Conservation (phyloP, 2,113 vertebrate species). For the Marmota flaviventris region DNA sequence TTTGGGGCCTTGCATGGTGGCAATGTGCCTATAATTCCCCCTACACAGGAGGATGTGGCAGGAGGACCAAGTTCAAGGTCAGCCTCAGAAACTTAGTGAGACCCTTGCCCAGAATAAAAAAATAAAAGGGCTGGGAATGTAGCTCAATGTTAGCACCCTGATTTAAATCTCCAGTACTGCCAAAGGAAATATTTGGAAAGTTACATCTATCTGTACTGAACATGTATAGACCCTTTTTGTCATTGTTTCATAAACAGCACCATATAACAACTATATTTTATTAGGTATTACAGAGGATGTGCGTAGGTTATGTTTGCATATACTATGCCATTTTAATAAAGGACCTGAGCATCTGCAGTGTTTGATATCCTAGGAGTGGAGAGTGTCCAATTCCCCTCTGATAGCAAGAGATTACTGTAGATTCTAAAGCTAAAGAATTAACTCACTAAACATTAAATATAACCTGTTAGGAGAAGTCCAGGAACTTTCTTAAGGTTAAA, state of each 20-base stretch:
- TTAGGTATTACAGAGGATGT: background rate
- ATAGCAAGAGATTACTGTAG: background rate
- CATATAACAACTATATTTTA: background rate
- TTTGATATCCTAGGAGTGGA: background rate
- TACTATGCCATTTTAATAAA: background rate
- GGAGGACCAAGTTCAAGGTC: too few species aligned
- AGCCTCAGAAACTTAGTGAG: too few species aligned
- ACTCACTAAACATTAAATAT: slow-evolving; percentile 19
- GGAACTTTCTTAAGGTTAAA: slow-evolving; percentile 48
- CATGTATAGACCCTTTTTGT: background rate
- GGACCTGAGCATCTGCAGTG: background rate
- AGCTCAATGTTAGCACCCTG: too few species aligned
- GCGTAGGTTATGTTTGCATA: background rate
- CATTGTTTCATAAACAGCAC: background rate
- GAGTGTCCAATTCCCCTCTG: background rate
- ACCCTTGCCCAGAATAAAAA: too few species aligned
- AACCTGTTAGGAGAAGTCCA: slow-evolving; percentile 20
- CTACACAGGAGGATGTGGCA: too few species aligned
- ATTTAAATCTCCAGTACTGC: too few species aligned
- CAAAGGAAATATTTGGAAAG: too few species aligned
- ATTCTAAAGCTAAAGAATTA: slow-evolving; percentile 11
- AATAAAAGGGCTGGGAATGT: too few species aligned
- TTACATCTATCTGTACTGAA: background rate
- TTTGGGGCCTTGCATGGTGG: too few species aligned
- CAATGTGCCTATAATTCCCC: too few species aligned